phyloP scores from a whole-genome alignment of 2,113 vertebrate species.

The Atractosteus spatula region DNA sequence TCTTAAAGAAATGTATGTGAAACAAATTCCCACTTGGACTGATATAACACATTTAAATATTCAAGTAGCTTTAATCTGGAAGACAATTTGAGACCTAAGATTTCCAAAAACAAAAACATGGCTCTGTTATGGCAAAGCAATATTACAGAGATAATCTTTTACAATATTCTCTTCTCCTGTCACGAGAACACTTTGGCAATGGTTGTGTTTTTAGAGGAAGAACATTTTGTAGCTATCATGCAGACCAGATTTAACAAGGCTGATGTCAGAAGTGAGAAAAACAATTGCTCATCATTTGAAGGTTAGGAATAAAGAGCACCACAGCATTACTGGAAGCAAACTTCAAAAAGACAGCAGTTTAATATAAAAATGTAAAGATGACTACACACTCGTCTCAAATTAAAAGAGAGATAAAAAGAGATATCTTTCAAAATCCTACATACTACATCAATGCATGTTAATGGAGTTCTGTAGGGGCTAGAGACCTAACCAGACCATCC shows the following conservation, averaged over 20 bases:
- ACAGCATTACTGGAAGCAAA: too few relatives aligned
- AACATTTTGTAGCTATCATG: background rate
- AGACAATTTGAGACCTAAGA: too few relatives aligned
- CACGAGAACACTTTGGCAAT: background rate
- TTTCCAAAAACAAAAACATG: too few relatives aligned
- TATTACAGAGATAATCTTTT: too few relatives aligned
- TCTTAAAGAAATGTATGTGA: too few relatives aligned
- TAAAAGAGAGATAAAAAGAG: background rate
- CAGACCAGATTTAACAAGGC: background rate
- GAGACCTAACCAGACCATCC: too few relatives aligned
- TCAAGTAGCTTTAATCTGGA: too few relatives aligned
- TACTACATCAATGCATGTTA: too few relatives aligned
- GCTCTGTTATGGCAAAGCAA: too few relatives aligned
- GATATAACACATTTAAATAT: too few relatives aligned
- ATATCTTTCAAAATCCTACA: background rate
- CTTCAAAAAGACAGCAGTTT: background rate
- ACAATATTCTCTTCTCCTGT: background rate
- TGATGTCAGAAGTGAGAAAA: background rate
- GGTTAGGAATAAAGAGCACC: background rate
- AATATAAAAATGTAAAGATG: background rate
- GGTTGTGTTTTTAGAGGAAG: background rate
- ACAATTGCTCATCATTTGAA: background rate
- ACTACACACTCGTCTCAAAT: background rate
- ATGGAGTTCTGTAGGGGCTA: too few relatives aligned
- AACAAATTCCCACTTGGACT: too few relatives aligned